Base-by-base conservation (phyloP, 2,113 vertebrate genomes). In the Aix galericulata region DNA sequence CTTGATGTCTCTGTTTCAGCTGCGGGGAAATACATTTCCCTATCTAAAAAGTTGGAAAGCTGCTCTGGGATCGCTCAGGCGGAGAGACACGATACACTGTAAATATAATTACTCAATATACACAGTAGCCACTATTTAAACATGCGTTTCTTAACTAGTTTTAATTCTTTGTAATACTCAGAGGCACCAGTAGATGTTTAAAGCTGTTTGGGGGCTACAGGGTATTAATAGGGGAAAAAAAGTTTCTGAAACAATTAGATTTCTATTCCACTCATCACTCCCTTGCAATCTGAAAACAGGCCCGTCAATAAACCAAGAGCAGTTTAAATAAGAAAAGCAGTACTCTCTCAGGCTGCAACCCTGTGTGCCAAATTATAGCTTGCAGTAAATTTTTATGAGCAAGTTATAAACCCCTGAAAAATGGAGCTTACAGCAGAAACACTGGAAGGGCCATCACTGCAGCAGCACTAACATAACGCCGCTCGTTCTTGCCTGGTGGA, bases 361-460 rank as follows among this genome's bases (percentile, higher is more conserved):
- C 91, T 94, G 83, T 82, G 93, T 90, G 95, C 91, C 90, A 95
- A 92, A 95, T 96, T 96, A 96, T 9, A 68, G 91, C 89, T 79
- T 88, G 86, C 86, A 93, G 76, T 95, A 94, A 95, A 96, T 86
- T 94, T 93, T 96, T 96, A 96, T 76, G 83, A 93, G 94, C 69
- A 94, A 91, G 85, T 96, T 96, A 97, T 96, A 97, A 97, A 95
- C 81, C 92, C 93, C 93, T 93, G 93, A 94, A 94, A 97, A 95
- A 94, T 34, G 77, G 88, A 95, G 81, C 91, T 94, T 92, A 88
- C 34, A 84, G 44, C 73, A 95, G 81, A 73, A 95, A 82, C 77
- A 82, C 21, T 84, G 82, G 42, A 95, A 85, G 85, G 94, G 36
- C 63, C 59, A 79, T 87, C 81, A 55, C 66, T 52, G 59, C 88